Base-by-base conservation (phyloP, 2,113 vertebrate species). In the Pyrgilauda ruficollis region DNA sequence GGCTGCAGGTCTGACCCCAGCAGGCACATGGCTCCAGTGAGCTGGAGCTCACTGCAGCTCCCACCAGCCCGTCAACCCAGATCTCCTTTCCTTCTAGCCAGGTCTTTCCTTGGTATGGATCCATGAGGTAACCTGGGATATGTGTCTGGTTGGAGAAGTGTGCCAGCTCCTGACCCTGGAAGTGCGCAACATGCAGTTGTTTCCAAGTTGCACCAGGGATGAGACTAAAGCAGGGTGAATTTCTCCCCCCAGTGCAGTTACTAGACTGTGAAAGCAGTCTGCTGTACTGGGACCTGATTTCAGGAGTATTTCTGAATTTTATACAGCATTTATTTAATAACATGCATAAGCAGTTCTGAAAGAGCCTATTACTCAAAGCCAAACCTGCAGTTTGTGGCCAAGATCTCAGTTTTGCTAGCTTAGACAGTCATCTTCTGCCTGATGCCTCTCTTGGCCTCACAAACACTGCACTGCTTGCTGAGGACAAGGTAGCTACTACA, bases 161-260 rank as follows among this genome's bases (percentile, higher is more conserved):
- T 15, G 28, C 31, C 19, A 17, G 0, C 27, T 19, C 47, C 41
- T 41, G 27, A 22, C 46, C 12, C 24, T 63, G 28, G 20, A 28
- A 70, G 20, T 0, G 0, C 35, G 24, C 10, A 41, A 11, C 15
- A 33, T 1, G 2, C 24, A 58, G 11, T 8, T 18, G 37, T 31
- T 37, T 43, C n/a, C 12, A 44, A 8, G 17, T 5, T 63, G 16
- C 15, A 3, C 31, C 55, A 15, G 23, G 11, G 10, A 35, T 23
- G 14, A 63, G 20, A n/a, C 37, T 17, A 21, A 27, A 56, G 16
- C 39, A 79, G 39, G 3, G 3, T 2, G 6, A 63, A 35, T 72
- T 59, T 37, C 52, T 33, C 2, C 10, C 7, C 18, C 3, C 13
- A 33, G 19, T 10, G 20, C 55, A 69, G 24, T 64, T 33, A 43